Evolutionary conservation across 2,888 invertebrate species (phyloP).

Genomic region (Acanthoscelides obtectus): DNA sequence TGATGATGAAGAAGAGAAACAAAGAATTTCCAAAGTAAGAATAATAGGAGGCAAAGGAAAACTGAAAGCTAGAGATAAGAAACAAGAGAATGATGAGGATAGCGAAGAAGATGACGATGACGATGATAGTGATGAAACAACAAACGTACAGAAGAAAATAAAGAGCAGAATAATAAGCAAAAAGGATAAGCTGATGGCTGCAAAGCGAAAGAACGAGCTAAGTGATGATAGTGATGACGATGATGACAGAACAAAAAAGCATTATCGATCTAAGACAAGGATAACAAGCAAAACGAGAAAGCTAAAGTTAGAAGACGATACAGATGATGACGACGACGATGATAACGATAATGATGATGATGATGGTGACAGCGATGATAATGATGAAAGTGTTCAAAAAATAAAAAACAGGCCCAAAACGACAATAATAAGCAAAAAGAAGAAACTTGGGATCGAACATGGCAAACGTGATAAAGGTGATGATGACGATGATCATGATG

Average conservation of each 20-base stretch:
- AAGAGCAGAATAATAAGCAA: too few relatives aligned
- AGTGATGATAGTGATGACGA: background rate
- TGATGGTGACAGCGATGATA: conserved; percentile 10
- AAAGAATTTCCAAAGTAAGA: too few relatives aligned
- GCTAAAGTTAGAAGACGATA: background rate
- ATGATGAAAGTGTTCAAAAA: too few relatives aligned
- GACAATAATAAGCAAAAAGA: too few relatives aligned
- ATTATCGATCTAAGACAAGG: too few relatives aligned
- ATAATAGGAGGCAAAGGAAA: too few relatives aligned
- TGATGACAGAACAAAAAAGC: too few relatives aligned
- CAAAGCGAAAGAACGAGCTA: too few relatives aligned
- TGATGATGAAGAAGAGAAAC: conserved; percentile 10
- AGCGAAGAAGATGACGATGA: background rate
- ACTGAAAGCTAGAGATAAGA: conserved; percentile 13
- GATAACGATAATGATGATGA: conserved; percentile 16
- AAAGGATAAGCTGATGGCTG: too few relatives aligned
- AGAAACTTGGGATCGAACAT: background rate
- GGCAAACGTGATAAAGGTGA: background rate
- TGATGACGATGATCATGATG: background rate
- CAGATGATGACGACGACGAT: conserved; percentile 17
- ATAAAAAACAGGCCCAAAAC: too few relatives aligned
- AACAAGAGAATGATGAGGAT: conserved; percentile 5
- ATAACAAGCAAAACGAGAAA: too few relatives aligned
- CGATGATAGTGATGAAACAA: conserved; percentile 12
- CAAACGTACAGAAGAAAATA: too few relatives aligned